Evolutionary conservation across 1,140 invertebrate genomes (phyloP), one percentile per base, ranked within the genome.

Genomic region (Idris sp.): DNA sequence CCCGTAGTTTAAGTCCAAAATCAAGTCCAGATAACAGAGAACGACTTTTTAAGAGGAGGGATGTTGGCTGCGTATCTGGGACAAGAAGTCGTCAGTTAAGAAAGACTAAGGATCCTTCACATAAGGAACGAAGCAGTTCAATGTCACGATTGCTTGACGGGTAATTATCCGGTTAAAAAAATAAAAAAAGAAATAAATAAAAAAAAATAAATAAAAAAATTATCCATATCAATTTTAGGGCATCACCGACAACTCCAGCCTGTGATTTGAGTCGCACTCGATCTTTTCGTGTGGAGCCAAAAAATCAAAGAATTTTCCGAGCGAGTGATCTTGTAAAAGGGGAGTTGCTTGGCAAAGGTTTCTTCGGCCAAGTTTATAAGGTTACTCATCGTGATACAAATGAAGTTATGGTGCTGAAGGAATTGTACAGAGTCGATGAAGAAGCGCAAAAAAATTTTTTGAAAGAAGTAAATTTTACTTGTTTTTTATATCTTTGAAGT

Each of bases 351-450:
- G 97, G 96, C 5, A 94, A 95, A 83, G 96, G 96, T 13, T 98
- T 97, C 87, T 98, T 97, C 84, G 96, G 96, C 1, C 94, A 97
- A 85, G 94, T 95, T 9, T 96, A 92, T 81, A 94, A 96, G 88
- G 96, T 97, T 13, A 97, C 95, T 1, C 96, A 97, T 83, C 91
- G 92, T 49, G 92, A 95, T 64, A 97, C 96, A 0, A 92, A 92
- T 49, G 96, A 98, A 87, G 92, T 97, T 9, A 97, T 98, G 96
- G 97, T 98, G 40, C 89, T 98, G 9, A 98, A 98, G 82, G 96
- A 98, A 83, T 89, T 98, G 59, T 96, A 97, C 84, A 90, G 95
- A 46, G 95, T 97, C 14, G 96, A 98, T 81, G 96, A 97, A 84
- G 95, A 96, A 81, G 96, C 96, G 0, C 96, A 98, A 80, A 93